Evolutionary conservation across 2,113 vertebrate genomes (phyloP).

Genomic region (Sinocyclocheilus maitianheensis): DNA sequence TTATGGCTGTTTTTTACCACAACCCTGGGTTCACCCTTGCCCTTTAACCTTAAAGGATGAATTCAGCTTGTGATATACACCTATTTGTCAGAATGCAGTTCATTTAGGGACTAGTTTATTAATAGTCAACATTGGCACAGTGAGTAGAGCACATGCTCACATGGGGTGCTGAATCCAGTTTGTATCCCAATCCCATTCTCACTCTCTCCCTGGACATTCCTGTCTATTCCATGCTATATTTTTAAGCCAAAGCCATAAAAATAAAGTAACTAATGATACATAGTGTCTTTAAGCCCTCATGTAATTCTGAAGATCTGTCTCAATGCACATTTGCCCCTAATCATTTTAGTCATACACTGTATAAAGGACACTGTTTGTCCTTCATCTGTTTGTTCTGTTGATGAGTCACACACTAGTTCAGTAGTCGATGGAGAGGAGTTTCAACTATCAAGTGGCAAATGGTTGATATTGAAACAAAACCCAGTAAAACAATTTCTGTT

Average conservation of each 20-base stretch:
- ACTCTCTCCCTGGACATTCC: background rate
- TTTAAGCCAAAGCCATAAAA: background rate
- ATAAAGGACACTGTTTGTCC: slow-evolving; percentile 47
- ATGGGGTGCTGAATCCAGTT: background rate
- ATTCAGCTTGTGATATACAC: background rate
- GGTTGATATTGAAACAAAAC: background rate
- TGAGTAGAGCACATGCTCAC: background rate
- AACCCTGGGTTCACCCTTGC: background rate
- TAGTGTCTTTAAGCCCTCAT: slow-evolving; percentile 25
- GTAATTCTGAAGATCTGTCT: slow-evolving; percentile 50
- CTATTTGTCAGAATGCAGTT: background rate
- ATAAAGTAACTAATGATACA: background rate
- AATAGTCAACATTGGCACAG: background rate
- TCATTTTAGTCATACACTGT: slow-evolving; percentile 37
- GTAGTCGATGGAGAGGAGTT: background rate
- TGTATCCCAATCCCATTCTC: background rate
- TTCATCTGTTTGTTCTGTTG: slow-evolving; percentile 48
- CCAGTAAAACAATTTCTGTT: background rate
- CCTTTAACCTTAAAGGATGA: background rate
- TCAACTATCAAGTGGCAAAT: background rate
- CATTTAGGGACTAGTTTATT: background rate
- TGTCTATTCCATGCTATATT: background rate
- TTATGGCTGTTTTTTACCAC: background rate
- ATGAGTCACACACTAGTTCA: slow-evolving; percentile 45
- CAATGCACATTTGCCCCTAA: slow-evolving; percentile 21